These are phyloP conservation scores for Diphyllodes magnificus DNA, from an alignment of 2,113 vertebrate species.

Conservation along the genomic window DNA sequence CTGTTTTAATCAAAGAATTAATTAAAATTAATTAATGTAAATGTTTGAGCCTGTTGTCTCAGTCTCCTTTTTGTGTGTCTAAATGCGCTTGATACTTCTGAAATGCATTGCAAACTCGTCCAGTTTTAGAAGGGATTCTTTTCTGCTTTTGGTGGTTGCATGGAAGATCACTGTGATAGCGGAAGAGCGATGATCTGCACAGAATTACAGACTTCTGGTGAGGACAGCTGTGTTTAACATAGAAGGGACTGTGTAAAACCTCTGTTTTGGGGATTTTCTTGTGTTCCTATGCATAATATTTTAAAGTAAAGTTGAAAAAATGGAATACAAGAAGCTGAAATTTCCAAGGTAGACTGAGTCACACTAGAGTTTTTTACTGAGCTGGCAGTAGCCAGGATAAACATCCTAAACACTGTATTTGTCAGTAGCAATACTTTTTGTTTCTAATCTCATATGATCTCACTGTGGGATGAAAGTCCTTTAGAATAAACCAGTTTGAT, in stretches of 20 bases:
- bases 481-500: not conserved
- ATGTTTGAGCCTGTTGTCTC: not conserved
- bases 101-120: fast-evolving
- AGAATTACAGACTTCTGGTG: not conserved
- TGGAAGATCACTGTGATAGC: not conserved
- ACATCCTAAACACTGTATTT: not conserved
- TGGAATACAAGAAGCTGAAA: not conserved
- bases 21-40: constrained; percentile 20
- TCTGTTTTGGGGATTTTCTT: not conserved
- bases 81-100: not conserved
- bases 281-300: not conserved
- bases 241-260: not conserved
- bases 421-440: not conserved
- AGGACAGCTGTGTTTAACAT: not conserved
- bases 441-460: not conserved
- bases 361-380: not conserved
- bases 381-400: not conserved
- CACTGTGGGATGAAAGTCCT: not conserved
- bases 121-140: fast-evolving
- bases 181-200: not conserved
- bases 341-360: not conserved
- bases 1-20: not conserved
- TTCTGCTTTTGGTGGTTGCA: not conserved
- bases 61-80: not conserved
- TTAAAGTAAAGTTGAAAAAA: not conserved